Evolutionary conservation across 2,888 invertebrate species (phyloP).

Genomic region (Melipona bicolor): DNA sequence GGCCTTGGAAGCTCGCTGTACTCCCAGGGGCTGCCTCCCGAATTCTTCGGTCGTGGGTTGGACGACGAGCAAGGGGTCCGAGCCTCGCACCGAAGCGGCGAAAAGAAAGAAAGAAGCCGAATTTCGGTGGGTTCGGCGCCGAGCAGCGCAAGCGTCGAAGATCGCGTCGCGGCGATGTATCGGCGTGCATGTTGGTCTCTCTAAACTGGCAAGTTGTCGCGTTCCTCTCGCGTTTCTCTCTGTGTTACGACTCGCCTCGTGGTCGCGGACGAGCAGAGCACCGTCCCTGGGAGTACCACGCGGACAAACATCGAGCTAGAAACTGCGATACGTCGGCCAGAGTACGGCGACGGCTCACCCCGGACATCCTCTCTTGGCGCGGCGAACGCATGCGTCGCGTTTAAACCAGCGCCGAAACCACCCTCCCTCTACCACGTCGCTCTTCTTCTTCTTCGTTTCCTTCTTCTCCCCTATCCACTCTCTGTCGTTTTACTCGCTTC

Average conservation of each 20-base stretch:
- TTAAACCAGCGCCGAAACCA: constrained; percentile 77
- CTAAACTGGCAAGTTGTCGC: neutral
- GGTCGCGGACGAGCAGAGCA: constrained; percentile 54
- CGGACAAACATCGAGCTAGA: constrained; percentile 83
- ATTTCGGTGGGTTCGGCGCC: constrained; percentile 1
- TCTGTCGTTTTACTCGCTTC: neutral
- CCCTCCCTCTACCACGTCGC: constrained; percentile 58
- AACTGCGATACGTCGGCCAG: constrained; percentile 82
- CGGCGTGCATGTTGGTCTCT: constrained; percentile 7
- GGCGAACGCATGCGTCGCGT: constrained; percentile 80
- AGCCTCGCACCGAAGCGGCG: constrained; percentile 33
- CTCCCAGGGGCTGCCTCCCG: constrained; percentile 64
- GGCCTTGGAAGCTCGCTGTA: constrained; percentile 35
- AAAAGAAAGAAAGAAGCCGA: constrained; percentile 30
- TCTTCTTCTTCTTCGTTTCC: neutral
- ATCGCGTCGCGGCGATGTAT: constrained; percentile 47
- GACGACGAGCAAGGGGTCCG: constrained; percentile 49
- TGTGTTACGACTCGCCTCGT: constrained; percentile 57
- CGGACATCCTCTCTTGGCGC: constrained; percentile 73
- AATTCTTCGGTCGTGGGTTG: constrained; percentile 55
- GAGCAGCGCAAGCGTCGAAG: constrained; percentile 59
- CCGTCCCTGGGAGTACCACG: constrained; percentile 75
- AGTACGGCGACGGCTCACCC: constrained; percentile 76
- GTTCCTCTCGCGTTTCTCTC: neutral
- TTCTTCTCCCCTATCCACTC: neutral